Percentiles rank a stretch among this genome's conserved stretches.
phyloP scores from a whole-genome alignment of 2,113 vertebrate species.

The Bungarus multicinctus region DNA sequence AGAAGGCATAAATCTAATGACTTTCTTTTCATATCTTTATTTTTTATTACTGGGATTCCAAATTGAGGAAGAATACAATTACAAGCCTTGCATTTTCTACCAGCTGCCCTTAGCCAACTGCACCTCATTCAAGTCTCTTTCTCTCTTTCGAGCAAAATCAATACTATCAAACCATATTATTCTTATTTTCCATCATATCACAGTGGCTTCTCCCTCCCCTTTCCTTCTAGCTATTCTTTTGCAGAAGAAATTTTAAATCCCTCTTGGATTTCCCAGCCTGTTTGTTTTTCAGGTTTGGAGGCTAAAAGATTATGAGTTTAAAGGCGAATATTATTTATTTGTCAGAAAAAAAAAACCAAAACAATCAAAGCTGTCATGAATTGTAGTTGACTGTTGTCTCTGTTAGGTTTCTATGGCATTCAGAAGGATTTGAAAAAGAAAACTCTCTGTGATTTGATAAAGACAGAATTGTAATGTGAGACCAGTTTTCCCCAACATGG shows the following conservation, averaged over 20 bases:
- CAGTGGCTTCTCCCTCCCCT: background rate
- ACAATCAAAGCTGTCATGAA: background rate
- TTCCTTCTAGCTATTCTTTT: background rate
- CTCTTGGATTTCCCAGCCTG: background rate
- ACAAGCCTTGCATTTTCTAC: background rate
- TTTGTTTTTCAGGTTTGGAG: background rate
- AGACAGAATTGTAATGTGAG: background rate
- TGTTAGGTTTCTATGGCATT: background rate
- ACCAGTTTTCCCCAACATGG: background rate
- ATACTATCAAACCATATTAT: background rate
- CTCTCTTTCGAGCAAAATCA: constrained; percentile 16
- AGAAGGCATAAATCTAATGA: constrained; percentile 17
- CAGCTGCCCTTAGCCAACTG: background rate
- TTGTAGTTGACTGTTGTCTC: background rate
- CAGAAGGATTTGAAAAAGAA: background rate
- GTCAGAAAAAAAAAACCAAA: background rate
- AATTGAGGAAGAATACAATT: background rate
- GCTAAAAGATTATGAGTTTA: background rate
- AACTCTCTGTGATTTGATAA: background rate
- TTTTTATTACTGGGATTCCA: background rate
- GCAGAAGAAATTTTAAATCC: constrained; percentile 7
- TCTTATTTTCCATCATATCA: constrained; percentile 22
- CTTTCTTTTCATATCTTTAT: background rate
- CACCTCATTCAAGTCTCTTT: background rate
- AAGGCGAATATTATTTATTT: background rate